Base-by-base conservation (phyloP, 2,797 vertebrate genomes). In the Odontamblyopus rebecca region DNA sequence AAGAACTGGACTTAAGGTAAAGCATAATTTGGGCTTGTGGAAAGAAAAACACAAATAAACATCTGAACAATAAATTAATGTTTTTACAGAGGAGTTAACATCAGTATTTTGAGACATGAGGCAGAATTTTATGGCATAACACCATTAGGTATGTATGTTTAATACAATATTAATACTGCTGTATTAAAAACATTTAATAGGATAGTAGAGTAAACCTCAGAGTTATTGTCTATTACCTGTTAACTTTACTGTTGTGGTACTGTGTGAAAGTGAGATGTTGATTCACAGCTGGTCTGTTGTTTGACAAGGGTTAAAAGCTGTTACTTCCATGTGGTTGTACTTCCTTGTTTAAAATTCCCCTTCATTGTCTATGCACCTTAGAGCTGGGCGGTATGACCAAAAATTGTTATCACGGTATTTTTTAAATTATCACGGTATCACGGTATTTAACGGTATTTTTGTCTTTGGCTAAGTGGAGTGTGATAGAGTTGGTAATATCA, bases 71-170 rank as follows among this genome's bases (percentile, higher is more conserved):
- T 77, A n/a, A 53, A 23, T 63, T 1, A 72, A 15, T 41, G 75
- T 68, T 75, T 85, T 74, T 81, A 5, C 59, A 99, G 98, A 84
- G 98, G 98, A 29, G 96, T 99, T 77, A 98, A 96, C 88, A 96
- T 99, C 85, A 97, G 94, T 74, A 92, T 98, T 84, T 94, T 99
- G 72, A 93, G 97, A 26, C 98, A 99, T 59, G 98, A 99, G 92
- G 98, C 98, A 2, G 98, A 99, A 89, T 99, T 99, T 89, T 99
- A 99, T 44, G 98, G 98, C 68, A 99, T 99, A 78, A 99, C 98
- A 67, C 98, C 98, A 51, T 88, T 99, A 91, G 98, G 98, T 99
- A 94, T 72, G 78, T 78, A 56, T 30, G 38, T 69, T 27, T 19
- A 59, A 26, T 48, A 48, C 13, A 48, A 48, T 48, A 48, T 48